A percentile compares a stretch with the other conserved stretches of the same genome.
Evolutionary conservation across 2,888 invertebrate species (phyloP).

Genomic region (Melinopterus prodromus): DNA sequence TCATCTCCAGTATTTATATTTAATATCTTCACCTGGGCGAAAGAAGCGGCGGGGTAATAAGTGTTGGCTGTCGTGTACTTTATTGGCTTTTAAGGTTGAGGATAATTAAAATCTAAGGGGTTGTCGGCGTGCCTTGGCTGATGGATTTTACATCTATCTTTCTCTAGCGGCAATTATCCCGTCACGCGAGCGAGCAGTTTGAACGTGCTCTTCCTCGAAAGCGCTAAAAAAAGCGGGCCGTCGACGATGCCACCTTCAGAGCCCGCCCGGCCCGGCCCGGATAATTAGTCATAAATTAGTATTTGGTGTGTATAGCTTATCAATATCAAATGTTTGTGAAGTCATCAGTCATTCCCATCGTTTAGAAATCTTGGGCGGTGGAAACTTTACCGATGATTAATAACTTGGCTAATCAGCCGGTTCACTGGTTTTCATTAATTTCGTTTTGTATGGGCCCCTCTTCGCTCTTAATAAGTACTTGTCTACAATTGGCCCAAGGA

Average conservation of each 20-base stretch:
- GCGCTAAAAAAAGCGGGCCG: neutral
- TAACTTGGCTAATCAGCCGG: conserved; percentile 56
- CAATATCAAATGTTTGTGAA: conserved; percentile 44
- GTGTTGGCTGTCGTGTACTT: conserved; percentile 51
- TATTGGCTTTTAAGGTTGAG: conserved; percentile 55
- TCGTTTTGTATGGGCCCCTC: conserved; percentile 49
- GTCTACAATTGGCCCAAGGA: conserved; percentile 38
- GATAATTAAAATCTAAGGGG: conserved; percentile 56
- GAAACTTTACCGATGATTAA: conserved; percentile 53
- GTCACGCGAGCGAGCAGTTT: neutral
- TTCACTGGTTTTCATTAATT: conserved; percentile 58
- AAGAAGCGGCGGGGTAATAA: neutral
- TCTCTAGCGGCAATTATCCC: neutral
- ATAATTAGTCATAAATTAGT: conserved; percentile 30
- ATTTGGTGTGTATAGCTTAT: conserved; percentile 31
- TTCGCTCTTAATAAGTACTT: conserved; percentile 47
- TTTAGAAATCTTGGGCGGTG: conserved; percentile 42
- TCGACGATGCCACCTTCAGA: neutral
- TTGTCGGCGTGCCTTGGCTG: conserved; percentile 45
- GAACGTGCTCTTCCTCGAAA: conserved; percentile 23
- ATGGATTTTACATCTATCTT: conserved; percentile 38
- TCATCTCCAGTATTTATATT: too few species aligned
- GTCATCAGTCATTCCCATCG: conserved; percentile 49
- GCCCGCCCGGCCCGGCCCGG: conserved; percentile 1
- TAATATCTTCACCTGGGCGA: neutral